These are phyloP conservation scores for Drosophila nigromelanica DNA, from an alignment of 1,140 invertebrate species.

Conservation along the genomic window DNA sequence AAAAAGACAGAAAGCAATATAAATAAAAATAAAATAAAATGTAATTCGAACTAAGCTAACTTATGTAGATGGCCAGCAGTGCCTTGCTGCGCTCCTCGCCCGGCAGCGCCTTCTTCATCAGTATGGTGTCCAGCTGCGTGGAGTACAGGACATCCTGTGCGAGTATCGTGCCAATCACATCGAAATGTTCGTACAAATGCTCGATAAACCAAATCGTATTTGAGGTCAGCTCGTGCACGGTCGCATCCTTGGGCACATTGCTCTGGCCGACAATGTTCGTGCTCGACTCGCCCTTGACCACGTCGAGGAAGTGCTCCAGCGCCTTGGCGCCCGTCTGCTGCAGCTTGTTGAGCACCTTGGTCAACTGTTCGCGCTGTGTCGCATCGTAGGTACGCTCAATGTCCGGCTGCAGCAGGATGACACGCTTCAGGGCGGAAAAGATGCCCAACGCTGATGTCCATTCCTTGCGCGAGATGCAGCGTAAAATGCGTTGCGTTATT, in stretches of 20 bases:
- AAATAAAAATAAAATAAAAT: no score
- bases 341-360: slow-evolving; percentile 89
- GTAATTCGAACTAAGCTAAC: slow-evolving; percentile 84
- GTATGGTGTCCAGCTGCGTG: slow-evolving; percentile 83
- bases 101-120: slow-evolving; percentile 84
- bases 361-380: slow-evolving; percentile 89
- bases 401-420: slow-evolving; percentile 91
- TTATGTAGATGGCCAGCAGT: slow-evolving; percentile 91
- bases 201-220: slow-evolving; percentile 96
- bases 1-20: slow-evolving; percentile 36
- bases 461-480: slow-evolving; percentile 91
- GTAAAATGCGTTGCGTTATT: slow-evolving; percentile 90
- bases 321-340: slow-evolving; percentile 93
- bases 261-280: slow-evolving; percentile 87
- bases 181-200: slow-evolving; percentile 91
- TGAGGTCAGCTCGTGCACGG: slow-evolving; percentile 97
- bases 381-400: slow-evolving; percentile 92
- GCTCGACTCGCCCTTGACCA: slow-evolving; percentile 92
- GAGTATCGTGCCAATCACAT: slow-evolving; percentile 89
- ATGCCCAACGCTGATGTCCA: slow-evolving; percentile 93
- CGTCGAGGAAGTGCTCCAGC: slow-evolving; percentile 96
- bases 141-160: slow-evolving; percentile 87
- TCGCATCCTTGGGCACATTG: slow-evolving; percentile 94
- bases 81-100: slow-evolving; percentile 86
- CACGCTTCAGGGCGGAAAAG: slow-evolving; percentile 94